A percentile compares a stretch with the other conserved stretches of the same genome.
Evolutionary conservation across 2,113 vertebrate genomes (phyloP).

Genomic region (Paradoxurus hermaphroditus): DNA sequence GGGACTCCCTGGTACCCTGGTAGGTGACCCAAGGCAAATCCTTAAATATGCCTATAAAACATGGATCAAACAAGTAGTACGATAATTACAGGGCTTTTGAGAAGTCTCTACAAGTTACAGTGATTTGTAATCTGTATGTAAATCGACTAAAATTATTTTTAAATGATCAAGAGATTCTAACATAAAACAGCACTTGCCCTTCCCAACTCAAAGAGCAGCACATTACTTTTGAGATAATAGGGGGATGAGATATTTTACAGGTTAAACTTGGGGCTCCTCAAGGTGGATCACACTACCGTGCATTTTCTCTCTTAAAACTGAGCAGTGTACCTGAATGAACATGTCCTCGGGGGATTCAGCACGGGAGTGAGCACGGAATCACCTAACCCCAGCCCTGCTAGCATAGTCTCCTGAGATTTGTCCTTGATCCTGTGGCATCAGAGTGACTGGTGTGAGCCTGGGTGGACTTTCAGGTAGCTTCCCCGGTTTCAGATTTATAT

Average conservation of each 20-base stretch:
- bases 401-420: background rate
- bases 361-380: background rate
- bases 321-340: background rate
- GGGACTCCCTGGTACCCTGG: background rate
- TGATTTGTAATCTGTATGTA: background rate
- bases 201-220: background rate
- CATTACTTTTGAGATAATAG: background rate
- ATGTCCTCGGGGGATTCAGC: background rate
- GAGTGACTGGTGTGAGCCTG: background rate
- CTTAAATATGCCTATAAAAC: background rate
- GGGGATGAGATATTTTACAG: too few species aligned
- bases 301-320: background rate
- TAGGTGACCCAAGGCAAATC: background rate
- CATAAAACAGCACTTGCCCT: background rate
- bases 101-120: background rate
- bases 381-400: background rate
- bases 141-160: background rate
- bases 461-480: background rate
- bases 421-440: background rate
- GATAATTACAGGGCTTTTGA: background rate
- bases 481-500: background rate
- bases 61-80: background rate
- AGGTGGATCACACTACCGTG: background rate
- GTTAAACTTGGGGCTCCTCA: background rate
- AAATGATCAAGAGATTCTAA: background rate